These are phyloP conservation scores for Amphilophus citrinellus DNA, from an alignment of 2,113 vertebrate genomes.

Conservation along the genomic window DNA sequence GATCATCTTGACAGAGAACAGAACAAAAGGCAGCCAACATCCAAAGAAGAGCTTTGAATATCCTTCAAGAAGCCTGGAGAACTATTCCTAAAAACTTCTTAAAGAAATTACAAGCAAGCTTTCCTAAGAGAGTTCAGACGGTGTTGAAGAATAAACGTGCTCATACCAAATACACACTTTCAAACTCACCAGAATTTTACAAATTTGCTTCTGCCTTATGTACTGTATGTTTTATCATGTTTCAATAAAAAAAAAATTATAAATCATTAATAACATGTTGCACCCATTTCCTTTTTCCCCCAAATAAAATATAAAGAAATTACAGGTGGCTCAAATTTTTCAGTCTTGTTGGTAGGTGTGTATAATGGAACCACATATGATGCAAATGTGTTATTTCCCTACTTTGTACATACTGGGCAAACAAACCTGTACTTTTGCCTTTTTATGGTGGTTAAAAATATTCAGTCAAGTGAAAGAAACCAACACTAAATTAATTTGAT, in stretches of 20 bases:
- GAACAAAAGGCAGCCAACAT: no score
- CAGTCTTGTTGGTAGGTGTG: not conserved
- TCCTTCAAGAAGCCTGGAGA: no score
- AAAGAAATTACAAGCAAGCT: no score
- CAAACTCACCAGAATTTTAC: not conserved
- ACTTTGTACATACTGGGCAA: not conserved
- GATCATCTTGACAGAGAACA: no score
- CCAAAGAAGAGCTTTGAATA: no score
- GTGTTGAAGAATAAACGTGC: no score
- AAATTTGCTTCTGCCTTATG: not conserved
- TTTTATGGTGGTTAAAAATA: not conserved
- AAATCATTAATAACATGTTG: not conserved
- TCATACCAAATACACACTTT: not conserved
- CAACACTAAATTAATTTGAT: no score
- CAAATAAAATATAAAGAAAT: not conserved
- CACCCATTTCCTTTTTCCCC: no score
- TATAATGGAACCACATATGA: not conserved
- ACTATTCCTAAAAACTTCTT: no score
- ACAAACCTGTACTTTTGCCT: not conserved
- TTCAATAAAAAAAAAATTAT: not conserved
- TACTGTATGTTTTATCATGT: not conserved
- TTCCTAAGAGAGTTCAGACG: no score
- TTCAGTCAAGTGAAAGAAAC: no score
- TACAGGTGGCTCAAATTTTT: not conserved
- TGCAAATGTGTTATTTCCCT: not conserved